A percentile compares a stretch with the other conserved stretches of the same genome.
phyloP scores from a whole-genome alignment of 2,888 invertebrate species.

The Rotaria macrura region DNA sequence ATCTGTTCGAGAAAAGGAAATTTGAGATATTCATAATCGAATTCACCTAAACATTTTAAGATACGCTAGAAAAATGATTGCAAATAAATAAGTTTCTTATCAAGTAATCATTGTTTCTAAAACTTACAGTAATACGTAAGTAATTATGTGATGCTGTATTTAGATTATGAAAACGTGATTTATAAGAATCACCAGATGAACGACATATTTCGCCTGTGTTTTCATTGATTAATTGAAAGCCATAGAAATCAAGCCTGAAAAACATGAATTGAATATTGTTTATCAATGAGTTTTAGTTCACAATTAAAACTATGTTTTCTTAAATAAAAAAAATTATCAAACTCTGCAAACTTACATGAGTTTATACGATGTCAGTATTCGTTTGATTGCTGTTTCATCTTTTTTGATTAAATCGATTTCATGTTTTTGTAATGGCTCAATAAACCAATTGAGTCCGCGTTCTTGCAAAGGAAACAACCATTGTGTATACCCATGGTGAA shows the following conservation, averaged over 20 bases:
- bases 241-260: neutral
- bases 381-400: neutral
- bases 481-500: conserved; percentile 39
- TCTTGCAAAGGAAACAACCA: conserved; percentile 46
- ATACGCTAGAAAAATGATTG: neutral
- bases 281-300: too few relatives aligned
- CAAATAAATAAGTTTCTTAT: neutral
- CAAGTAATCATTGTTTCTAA: neutral
- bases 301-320: too few relatives aligned
- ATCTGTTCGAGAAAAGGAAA: neutral
- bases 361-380: neutral
- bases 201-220: neutral
- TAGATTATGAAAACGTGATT: neutral
- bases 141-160: neutral
- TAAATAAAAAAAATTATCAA: too few relatives aligned
- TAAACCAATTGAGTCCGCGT: conserved; percentile 42
- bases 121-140: neutral
- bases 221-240: neutral
- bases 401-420: conserved; percentile 40
- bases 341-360: neutral
- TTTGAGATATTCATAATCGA: neutral
- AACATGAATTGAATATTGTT: too few relatives aligned
- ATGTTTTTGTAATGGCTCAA: conserved; percentile 42
- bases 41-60: conserved; percentile 15
- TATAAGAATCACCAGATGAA: neutral